These are phyloP conservation scores for Nicator chloris DNA, from an alignment of 2,113 vertebrate species.

Conservation along the genomic window DNA sequence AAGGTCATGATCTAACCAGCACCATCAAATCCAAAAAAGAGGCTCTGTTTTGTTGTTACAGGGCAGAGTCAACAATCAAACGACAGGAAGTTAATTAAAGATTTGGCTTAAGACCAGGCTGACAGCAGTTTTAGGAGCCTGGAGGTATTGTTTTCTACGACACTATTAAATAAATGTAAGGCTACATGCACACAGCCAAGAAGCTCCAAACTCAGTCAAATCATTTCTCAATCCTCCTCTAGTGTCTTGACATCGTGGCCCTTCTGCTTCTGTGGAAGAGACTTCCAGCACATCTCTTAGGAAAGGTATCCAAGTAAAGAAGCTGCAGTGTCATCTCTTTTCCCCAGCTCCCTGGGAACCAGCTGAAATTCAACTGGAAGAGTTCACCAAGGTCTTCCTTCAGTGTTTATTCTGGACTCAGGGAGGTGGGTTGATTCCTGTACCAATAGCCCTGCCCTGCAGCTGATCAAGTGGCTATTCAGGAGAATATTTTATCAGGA, in stretches of 20 bases:
- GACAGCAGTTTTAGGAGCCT: not conserved
- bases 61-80: conserved; percentile 10
- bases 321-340: not conserved
- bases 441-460: not conserved
- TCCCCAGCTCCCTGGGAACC: not conserved
- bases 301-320: not conserved
- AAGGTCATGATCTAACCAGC: not conserved
- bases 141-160: conserved; percentile 1
- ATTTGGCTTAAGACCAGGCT: conserved; percentile 9
- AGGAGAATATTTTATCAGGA: not conserved
- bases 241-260: not conserved
- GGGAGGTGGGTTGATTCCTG: not conserved
- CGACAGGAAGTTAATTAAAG: conserved; percentile 45
- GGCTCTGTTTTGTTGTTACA: conserved; percentile 17
- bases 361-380: not conserved
- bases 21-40: not conserved
- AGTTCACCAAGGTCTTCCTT: not conserved
- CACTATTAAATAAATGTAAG: not conserved
- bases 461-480: not conserved
- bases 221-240: not conserved
- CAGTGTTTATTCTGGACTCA: not conserved
- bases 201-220: not conserved
- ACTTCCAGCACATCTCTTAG: not conserved
- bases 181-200: not conserved
- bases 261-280: not conserved